Conservation (phyloP, 2,797 vertebrate genomes). For the Cossypha niveicapilla region DNA sequence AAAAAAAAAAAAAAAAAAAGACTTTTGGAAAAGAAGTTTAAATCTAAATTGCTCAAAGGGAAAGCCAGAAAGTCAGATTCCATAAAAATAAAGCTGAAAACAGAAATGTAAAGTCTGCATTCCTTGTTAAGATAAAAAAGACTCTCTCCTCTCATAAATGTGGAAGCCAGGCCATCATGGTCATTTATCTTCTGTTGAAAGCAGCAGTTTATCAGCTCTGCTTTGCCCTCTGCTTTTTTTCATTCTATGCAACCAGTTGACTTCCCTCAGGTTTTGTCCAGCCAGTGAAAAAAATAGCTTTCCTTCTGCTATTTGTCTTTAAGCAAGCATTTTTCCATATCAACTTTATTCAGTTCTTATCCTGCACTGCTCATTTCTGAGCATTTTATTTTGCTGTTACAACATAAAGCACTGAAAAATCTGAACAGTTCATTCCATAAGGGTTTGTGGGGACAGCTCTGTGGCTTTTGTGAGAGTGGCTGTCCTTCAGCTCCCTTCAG, state of each 20-base stretch:
- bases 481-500: neutral
- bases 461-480: neutral
- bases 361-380: neutral
- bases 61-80: neutral
- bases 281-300: conserved; percentile 45
- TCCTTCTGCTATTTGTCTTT: conserved; percentile 42
- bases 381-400: neutral
- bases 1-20: neutral
- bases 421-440: neutral
- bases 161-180: conserved; percentile 39
- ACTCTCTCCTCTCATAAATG: conserved; percentile 44
- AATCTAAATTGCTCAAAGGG: neutral
- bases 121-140: conserved; percentile 76
- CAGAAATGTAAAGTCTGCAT: conserved; percentile 67
- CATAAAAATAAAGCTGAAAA: conserved; percentile 10
- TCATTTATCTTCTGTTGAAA: conserved; percentile 64
- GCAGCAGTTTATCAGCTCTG: conserved; percentile 51
- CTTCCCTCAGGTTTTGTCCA: conserved; percentile 35
- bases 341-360: conserved; percentile 25
- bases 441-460: neutral
- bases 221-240: neutral
- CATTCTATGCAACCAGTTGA: neutral
- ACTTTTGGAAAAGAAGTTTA: neutral
- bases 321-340: conserved; percentile 17
- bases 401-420: neutral